Conservation (phyloP, 2,797 vertebrate genomes). For the Pangasius macronema region DNA sequence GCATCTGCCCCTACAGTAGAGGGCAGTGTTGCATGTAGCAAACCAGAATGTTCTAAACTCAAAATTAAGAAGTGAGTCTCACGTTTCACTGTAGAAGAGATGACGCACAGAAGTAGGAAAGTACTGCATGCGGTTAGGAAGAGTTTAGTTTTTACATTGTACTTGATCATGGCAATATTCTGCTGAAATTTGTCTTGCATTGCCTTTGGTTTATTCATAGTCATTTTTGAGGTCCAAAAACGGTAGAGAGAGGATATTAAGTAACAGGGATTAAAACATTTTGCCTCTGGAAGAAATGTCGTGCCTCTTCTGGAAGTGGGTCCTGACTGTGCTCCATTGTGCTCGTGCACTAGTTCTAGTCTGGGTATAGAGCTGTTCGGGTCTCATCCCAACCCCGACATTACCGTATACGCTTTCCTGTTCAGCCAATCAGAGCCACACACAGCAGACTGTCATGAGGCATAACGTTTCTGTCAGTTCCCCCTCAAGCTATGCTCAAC, state of each 20-base stretch:
- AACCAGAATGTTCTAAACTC: background rate
- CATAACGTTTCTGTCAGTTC: background rate
- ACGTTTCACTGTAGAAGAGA: background rate
- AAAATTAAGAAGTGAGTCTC: background rate
- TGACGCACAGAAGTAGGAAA: background rate
- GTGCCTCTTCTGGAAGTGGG: background rate
- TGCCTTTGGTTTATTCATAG: background rate
- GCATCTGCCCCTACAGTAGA: background rate
- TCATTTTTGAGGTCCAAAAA: too few species aligned
- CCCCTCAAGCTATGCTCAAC: background rate
- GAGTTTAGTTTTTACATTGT: background rate
- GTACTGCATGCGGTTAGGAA: background rate
- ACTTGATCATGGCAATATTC: background rate
- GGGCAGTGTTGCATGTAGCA: conserved; percentile 15
- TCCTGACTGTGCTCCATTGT: background rate
- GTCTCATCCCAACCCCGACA: background rate
- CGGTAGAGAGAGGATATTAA: too few species aligned
- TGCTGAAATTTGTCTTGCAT: background rate
- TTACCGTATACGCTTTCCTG: background rate
- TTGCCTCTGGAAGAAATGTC: too few species aligned
- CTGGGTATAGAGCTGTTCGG: background rate
- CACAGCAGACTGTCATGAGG: background rate
- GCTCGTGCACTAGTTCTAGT: background rate
- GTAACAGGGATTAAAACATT: too few species aligned
- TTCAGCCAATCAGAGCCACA: background rate